These are phyloP conservation scores for Drosophila leonis DNA, from an alignment of 2,888 invertebrate species.

Conservation along the genomic window DNA sequence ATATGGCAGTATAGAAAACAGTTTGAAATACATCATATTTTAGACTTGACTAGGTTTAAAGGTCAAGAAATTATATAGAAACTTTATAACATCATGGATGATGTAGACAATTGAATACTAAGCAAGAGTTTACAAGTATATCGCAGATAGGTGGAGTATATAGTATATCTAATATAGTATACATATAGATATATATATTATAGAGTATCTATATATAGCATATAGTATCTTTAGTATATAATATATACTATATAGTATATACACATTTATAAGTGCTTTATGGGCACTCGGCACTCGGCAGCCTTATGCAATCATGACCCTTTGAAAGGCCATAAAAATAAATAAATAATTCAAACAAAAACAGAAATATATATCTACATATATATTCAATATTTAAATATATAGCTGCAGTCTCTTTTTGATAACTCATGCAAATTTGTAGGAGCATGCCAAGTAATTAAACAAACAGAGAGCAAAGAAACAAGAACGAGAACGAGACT, in stretches of 20 bases:
- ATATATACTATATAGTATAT: background rate
- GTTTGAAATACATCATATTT: background rate
- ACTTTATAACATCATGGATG: background rate
- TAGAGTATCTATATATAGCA: too few species aligned
- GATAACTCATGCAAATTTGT: constrained; percentile 39
- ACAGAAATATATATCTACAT: background rate
- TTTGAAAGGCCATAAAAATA: background rate
- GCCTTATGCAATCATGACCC: constrained; percentile 4
- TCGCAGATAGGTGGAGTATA: background rate
- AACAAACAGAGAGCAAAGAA: constrained; percentile 33
- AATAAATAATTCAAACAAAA: constrained; percentile 1
- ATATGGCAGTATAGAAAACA: background rate
- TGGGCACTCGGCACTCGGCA: background rate
- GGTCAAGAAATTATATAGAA: background rate
- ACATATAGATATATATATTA: too few species aligned
- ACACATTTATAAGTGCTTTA: background rate
- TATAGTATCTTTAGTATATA: too few species aligned
- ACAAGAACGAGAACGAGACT: constrained; percentile 1
- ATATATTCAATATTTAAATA: background rate
- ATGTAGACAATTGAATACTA: too few species aligned
- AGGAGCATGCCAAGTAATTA: constrained; percentile 53
- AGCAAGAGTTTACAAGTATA: background rate
- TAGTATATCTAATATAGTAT: too few species aligned
- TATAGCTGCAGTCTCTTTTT: constrained; percentile 5
- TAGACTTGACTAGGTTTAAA: background rate